Evolutionary conservation across 2,113 vertebrate genomes (phyloP).

Genomic region (Carlito syrichta): DNA sequence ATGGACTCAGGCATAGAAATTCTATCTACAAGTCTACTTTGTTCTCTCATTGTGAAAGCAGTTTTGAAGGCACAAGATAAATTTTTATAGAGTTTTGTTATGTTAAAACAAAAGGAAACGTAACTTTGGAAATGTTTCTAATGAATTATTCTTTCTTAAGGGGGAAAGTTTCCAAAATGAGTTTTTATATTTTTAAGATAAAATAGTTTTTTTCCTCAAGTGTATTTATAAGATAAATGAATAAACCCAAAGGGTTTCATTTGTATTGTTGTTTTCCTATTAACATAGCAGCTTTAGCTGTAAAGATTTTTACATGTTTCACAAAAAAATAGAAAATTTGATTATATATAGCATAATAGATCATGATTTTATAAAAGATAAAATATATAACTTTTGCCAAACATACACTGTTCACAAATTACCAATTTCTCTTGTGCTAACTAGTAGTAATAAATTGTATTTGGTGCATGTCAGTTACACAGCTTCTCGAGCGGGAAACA

Average conservation of each 20-base stretch:
- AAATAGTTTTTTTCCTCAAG: background rate
- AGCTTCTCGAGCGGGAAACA: background rate
- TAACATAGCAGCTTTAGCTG: background rate
- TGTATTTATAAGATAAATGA: conserved; percentile 37
- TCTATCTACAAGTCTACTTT: background rate
- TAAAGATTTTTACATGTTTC: conserved; percentile 9
- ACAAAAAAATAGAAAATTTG: background rate
- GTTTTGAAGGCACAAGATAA: background rate
- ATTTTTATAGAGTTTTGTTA: background rate
- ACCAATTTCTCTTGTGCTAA: background rate
- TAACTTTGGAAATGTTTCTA: conserved; percentile 7
- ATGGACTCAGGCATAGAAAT: background rate
- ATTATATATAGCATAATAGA: background rate
- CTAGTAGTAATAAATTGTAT: background rate
- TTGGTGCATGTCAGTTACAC: background rate
- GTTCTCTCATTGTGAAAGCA: background rate
- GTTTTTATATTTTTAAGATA: conserved; percentile 17
- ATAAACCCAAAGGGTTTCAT: background rate
- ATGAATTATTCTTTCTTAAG: conserved; percentile 46
- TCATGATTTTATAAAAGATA: background rate
- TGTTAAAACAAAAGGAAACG: conserved; percentile 17
- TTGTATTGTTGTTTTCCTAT: conserved; percentile 39
- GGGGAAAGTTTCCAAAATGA: conserved; percentile 1
- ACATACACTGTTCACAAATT: background rate
- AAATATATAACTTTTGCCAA: background rate